Evolutionary conservation across 2,113 vertebrate genomes (phyloP), one percentile per base, ranked within the genome.

Genomic region (Geothlypis trichas): DNA sequence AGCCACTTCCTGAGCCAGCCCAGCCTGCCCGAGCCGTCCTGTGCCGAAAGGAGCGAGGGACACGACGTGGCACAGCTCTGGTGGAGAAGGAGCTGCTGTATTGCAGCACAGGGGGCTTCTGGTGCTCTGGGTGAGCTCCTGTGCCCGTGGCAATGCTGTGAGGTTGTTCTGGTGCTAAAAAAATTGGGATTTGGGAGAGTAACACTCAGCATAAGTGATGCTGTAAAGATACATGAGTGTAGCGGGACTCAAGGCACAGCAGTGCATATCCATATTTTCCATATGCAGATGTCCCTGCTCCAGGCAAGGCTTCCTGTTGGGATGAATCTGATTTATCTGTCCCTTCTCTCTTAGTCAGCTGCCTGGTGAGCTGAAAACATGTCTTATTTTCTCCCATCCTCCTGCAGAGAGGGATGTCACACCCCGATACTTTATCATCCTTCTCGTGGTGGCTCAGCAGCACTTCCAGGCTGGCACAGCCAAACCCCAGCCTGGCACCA

Each of bases 11-110:
- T 1, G 1, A 84, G 59, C 16, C 67, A 1, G 39, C 0, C 15
- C 4, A 0, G 72, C 0, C 0, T 51, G 24, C 31, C 67, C 0
- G 1, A 76, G 58, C 35, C 2, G 7, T 8, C n/a, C n/a, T n/a
- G n/a, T n/a, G n/a, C n/a, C n/a, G n/a, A n/a, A n/a, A n/a, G 17
- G 59, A 21, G 58, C 77, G n/a, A 23, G 21, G 76, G 80, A 47
- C 27, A 55, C 0, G 0, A 57, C 0, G 3, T 31, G 76, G 55
- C 59, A 62, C 41, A 17, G 33, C 44, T 61, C 7, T 57, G 67
- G 33, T 33, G 35, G 63, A 59, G 58, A 65, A 65, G 37, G 27
- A 89, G 10, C 33, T 4, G 1, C 54, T n/a, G 10, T 0, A 3
- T 2, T 26, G 61, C 28, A 52, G 57, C 33, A 58, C 26, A 67